Base-by-base conservation (phyloP, 2,797 vertebrate species). In the Coluber constrictor region DNA sequence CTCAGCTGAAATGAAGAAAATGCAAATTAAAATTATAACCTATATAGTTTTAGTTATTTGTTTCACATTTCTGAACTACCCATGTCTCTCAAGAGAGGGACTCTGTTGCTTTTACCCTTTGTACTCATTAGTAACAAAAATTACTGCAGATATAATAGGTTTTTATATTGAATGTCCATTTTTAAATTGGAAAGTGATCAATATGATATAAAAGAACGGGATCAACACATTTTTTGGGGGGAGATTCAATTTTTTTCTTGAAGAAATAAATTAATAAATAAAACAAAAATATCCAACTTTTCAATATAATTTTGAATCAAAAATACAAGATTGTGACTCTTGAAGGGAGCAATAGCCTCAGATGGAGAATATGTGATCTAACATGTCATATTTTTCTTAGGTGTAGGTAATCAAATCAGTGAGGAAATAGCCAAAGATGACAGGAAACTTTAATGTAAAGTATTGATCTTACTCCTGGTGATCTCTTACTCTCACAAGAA, bases 401-500 rank as follows among this genome's bases (percentile, higher is more conserved):
- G 93, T 89, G 89, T 91, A 63, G 90, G 74, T 93, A 95, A 94
- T 89, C 57, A 79, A 61, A 93, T 94, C 95, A 94, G 47, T 61
- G 92, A 93, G 43, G 56, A 60, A 95, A 95, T 92, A 96, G 96
- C 94, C 95, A 97, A 96, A 97, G 87, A 91, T 92, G 96, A 94
- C 94, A 95, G 3, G 88, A 87, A 92, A 43, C 94, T 86, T 93
- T 94, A 90, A 94, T 93, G 94, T 88, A 94, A 96, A 0, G 1
- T 95, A 97, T 96, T 97, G 96, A 96, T 96, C 96, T 95, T 95
- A 90, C 90, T 95, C 74, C 88, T 95, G 87, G 91, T 0, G 25
- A 96, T 95, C 93, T 93, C 94, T 96, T 93, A 96, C 93, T 93
- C 94, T 94, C 94, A 95, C 92, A 93, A 97, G 97, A 96, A 96